These are phyloP conservation scores for Dendrocincla fuliginosa DNA, from an alignment of 2,797 vertebrate genomes.

Conservation along the genomic window DNA sequence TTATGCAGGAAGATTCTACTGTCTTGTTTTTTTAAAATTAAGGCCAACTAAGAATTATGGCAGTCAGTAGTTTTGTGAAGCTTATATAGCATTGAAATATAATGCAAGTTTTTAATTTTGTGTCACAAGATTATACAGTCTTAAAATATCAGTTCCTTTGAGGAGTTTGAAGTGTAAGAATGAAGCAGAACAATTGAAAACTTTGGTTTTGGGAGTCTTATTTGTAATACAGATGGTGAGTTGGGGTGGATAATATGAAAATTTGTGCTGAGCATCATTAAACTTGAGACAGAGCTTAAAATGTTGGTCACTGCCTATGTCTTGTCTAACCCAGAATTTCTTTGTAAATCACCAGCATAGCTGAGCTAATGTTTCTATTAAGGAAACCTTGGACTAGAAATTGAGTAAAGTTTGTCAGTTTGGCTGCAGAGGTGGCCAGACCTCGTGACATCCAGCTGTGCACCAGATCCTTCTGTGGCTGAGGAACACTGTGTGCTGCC, in stretches of 20 bases:
- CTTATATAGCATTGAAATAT: rapidly evolving
- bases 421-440: background rate
- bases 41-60: background rate
- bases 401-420: background rate
- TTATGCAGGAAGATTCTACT: background rate
- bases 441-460: background rate
- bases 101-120: background rate
- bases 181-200: background rate
- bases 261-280: background rate
- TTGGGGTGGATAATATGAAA: background rate
- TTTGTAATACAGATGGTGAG: background rate
- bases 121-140: background rate
- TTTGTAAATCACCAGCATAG: background rate
- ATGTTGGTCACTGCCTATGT: background rate
- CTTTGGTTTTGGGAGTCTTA: background rate
- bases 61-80: background rate
- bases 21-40: background rate
- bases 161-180: background rate
- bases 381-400: background rate
- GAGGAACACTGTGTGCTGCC: background rate
- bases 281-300: background rate
- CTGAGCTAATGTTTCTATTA: background rate
- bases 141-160: background rate
- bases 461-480: background rate
- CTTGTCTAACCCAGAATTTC: background rate